Evolutionary conservation across 2,113 vertebrate genomes (phyloP).

Genomic region (Platysteira castanea): DNA sequence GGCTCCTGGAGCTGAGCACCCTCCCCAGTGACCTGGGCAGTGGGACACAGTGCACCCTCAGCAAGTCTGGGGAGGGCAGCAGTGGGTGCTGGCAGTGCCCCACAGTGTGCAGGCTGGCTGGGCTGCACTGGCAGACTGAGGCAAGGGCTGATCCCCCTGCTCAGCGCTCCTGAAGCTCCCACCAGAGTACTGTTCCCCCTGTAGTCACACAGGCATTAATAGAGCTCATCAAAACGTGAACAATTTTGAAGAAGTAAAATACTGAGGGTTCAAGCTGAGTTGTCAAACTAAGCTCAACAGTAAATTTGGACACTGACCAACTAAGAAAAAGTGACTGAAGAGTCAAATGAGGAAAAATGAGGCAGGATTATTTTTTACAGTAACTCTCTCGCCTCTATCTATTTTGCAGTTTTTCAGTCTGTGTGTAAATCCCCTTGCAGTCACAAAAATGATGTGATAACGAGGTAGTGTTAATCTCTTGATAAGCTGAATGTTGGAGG

Average conservation of each 20-base stretch:
- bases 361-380: not conserved
- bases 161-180: not conserved
- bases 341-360: not conserved
- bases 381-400: not conserved
- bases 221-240: not conserved
- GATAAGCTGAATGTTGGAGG: not conserved
- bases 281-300: not conserved
- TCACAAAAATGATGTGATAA: not conserved
- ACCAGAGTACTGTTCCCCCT: accelerated
- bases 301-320: not conserved
- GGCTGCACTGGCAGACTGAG: not conserved
- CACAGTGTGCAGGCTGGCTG: accelerated
- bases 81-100: accelerated
- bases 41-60: no score
- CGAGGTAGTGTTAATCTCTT: not conserved
- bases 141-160: accelerated
- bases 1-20: not conserved
- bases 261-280: not conserved
- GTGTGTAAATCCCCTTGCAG: not conserved
- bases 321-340: not conserved
- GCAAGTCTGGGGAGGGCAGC: not conserved
- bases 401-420: not conserved
- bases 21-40: not conserved
- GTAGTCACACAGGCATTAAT: not conserved
- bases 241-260: not conserved